Evolutionary conservation across 1,140 invertebrate genomes (phyloP).

Genomic region (Drosophila kepulauana): DNA sequence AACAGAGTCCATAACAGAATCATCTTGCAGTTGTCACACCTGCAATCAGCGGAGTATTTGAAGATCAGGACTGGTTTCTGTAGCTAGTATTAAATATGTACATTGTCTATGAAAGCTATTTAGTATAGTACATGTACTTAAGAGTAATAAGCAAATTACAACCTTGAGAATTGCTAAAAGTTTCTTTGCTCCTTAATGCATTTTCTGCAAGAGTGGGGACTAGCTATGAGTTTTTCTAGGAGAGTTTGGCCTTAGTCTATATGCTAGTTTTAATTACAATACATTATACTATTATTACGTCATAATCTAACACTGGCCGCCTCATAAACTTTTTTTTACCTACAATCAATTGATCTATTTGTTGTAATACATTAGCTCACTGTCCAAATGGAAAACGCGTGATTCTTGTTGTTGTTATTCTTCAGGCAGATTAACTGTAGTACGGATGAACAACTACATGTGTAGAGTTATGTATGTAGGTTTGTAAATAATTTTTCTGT

Average conservation of each 20-base stretch:
- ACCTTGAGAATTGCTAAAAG: constrained; percentile 84
- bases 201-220: neutral
- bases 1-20: constrained; percentile 17
- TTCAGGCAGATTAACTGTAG: constrained; percentile 78
- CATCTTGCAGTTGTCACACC: constrained; percentile 3
- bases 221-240: constrained; percentile 16
- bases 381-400: constrained; percentile 83
- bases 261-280: constrained; percentile 34
- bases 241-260: constrained; percentile 41
- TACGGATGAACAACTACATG: constrained; percentile 54
- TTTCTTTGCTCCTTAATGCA: constrained; percentile 44
- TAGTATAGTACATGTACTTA: constrained; percentile 8
- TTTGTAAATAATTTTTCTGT: constrained; percentile 13
- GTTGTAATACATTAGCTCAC: constrained; percentile 79
- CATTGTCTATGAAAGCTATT: constrained; percentile 26
- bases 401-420: constrained; percentile 74
- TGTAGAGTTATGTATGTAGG: constrained; percentile 50
- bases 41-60: constrained; percentile 28
- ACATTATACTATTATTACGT: constrained; percentile 54
- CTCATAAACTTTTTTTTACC: constrained; percentile 60
- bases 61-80: constrained; percentile 30
- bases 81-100: constrained; percentile 34
- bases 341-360: constrained; percentile 75
- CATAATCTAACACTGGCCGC: constrained; percentile 67
- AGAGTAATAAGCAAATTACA: constrained; percentile 66